Evolutionary conservation across 2,113 vertebrate genomes (phyloP), one percentile per base, ranked within the genome.

Genomic region (Nannobrachium achirus): DNA sequence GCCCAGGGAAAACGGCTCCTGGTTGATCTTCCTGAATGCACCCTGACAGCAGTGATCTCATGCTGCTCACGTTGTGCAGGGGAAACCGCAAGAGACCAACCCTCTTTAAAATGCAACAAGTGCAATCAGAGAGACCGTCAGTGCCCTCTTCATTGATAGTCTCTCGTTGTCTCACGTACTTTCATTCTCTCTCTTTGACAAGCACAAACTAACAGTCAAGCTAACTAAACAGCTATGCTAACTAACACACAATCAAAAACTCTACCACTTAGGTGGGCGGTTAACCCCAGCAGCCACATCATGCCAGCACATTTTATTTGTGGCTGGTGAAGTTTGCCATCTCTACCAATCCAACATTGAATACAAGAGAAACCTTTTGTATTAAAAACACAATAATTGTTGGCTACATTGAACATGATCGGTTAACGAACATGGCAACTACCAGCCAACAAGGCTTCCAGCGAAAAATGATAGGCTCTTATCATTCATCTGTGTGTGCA

Each of bases 61-160:
- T 88, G 85, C 89, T 59, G 56, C 80, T 89, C 86, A 89, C 86
- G 84, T 83, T 50, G 25, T 69, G 33, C 46, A 44, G 56, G 67
- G 70, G 78, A 60, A 71, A 66, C 46, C 49, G 56, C 14, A 64
- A 83, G 66, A 75, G 56, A 84, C 71, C n/a, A 7, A 7, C 40
- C 46, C 80, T 85, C 63, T 84, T 90, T 89, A 83, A 78, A 85
- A 88, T 87, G 80, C 84, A 82, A 33, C 61, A 75, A 68, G 73
- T 66, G 73, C 79, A 50, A 49, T 71, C 73, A 59, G 75, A 64
- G 62, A 41, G 70, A 74, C 63, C 70, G 67, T 64, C 69, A 50
- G 9, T 46, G 64, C 59, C 68, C 70, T 70, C 52, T 75, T 68
- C 42, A 55, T 69, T 66, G 61, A 67, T 38, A 7, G 62, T 25